Evolutionary conservation across 1,140 invertebrate genomes (phyloP).

Genomic region (Heliconius melpomene): DNA sequence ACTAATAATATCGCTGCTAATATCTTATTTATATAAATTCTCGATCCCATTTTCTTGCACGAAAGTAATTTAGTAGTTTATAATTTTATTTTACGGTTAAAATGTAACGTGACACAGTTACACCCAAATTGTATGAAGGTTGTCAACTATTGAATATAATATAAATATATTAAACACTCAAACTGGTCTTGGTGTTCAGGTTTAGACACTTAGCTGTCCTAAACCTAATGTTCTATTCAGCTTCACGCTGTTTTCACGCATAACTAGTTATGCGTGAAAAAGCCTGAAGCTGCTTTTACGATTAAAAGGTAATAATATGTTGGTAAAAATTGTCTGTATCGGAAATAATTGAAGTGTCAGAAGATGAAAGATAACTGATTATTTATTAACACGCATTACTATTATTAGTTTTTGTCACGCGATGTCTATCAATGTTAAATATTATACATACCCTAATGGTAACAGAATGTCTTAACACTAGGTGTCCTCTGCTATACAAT

Average conservation of each 20-base stretch:
- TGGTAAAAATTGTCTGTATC: background rate
- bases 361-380: background rate
- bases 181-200: background rate
- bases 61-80: background rate
- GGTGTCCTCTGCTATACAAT: background rate
- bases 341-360: background rate
- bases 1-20: too few species aligned
- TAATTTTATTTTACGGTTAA: constrained; percentile 1
- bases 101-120: background rate
- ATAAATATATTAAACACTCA: background rate
- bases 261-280: too few species aligned
- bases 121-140: background rate
- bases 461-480: background rate
- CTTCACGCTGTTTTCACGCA: too few species aligned
- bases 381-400: background rate
- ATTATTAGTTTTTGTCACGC: background rate
- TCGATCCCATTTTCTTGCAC: background rate
- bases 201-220: background rate
- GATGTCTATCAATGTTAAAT: background rate
- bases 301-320: background rate
- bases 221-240: too few species aligned
- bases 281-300: too few species aligned
- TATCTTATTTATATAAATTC: background rate
- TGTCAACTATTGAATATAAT: background rate
- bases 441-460: background rate